Evolutionary conservation across 2,797 vertebrate genomes (phyloP), one percentile per base, ranked within the genome.

Genomic region (Hydrocynus forskahlii): DNA sequence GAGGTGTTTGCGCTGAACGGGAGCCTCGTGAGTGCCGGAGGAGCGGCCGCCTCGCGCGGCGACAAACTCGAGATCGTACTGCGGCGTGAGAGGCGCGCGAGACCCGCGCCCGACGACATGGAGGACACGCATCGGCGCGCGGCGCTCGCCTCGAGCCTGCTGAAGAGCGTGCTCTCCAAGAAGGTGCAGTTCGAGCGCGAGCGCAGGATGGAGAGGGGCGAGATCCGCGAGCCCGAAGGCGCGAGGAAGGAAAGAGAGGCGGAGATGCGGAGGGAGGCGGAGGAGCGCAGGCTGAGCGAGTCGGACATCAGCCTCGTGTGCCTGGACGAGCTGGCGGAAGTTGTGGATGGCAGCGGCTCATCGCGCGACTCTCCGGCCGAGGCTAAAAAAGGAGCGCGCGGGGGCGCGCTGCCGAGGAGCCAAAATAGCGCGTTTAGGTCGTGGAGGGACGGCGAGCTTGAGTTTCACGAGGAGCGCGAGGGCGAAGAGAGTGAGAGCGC

Each of bases 171-270:
- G 0, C 96, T 99, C 88, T 97, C 97, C 25, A 99, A 99, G 90
- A 99, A 98, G 90, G 98, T 99, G 95, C 97, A 97, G 90, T 95
- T 96, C 72, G 98, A 99, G 84, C 96, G 98, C 75, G 98, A 99
- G 91, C 96, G 96, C 90, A 97, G 95, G 87, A 98, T 99, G 98
- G 98, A 99, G 87, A 87, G 98, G n/a, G 98, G 98, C 5, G 96
- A 99, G 87, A 95, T 98, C 55, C 88, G 87, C 0, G 97, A 98
- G 86, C 81, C 88, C 14, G 91, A 86, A 48, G n/a, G 81, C 84
- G 69, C 25, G 92, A 92, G 67, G 93, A 94, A 8, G 16, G 89
- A 0, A 93, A 94, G n/a, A 7, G 80, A 62, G 64, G 76, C 60
- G 88, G 57, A 81, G 94, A 57, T 3, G 54, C 19, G 1, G 50